A percentile compares a stretch with the other conserved stretches of the same genome.
phyloP scores from a whole-genome alignment of 2,797 vertebrate species.

The Myoxocephalus aenaeus region DNA sequence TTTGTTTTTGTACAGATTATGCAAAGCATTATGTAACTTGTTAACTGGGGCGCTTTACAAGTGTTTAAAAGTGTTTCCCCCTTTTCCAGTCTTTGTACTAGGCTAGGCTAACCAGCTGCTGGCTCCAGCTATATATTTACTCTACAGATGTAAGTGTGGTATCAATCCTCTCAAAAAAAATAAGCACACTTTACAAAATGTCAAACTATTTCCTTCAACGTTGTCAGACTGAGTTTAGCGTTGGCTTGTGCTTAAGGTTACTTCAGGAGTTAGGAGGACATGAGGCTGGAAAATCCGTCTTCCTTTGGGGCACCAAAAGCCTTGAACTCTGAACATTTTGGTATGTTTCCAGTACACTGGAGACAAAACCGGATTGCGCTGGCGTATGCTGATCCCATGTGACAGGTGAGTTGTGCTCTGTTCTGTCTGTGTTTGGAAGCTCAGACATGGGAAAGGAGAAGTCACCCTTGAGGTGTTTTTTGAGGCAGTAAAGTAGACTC shows the following conservation, averaged over 20 bases:
- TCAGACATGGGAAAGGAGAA: slow-evolving; percentile 34
- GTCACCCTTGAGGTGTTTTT: slow-evolving; percentile 23
- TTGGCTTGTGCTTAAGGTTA: background rate
- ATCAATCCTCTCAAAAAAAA: background rate
- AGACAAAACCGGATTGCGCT: slow-evolving; percentile 9
- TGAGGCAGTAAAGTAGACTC: background rate
- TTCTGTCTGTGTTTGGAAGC: slow-evolving; percentile 33
- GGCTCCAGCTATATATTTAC: background rate
- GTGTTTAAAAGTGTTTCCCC: background rate
- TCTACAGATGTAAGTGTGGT: background rate
- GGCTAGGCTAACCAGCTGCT: background rate
- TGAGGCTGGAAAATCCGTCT: slow-evolving; percentile 4
- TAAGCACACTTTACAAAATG: background rate
- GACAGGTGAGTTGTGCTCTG: slow-evolving; percentile 39
- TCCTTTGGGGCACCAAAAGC: slow-evolving; percentile 11
- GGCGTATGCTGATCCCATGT: slow-evolving; percentile 41
- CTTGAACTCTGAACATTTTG: slow-evolving; percentile 1
- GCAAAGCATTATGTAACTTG: background rate
- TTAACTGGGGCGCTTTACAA: background rate
- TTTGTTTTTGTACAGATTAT: background rate
- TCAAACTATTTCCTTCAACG: background rate
- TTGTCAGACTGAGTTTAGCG: background rate
- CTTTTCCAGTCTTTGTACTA: background rate
- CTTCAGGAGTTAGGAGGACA: background rate
- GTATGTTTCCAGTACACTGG: slow-evolving; percentile 24